phyloP scores from a whole-genome alignment of 2,797 vertebrate genomes.

The Hemitrygon akajei region DNA sequence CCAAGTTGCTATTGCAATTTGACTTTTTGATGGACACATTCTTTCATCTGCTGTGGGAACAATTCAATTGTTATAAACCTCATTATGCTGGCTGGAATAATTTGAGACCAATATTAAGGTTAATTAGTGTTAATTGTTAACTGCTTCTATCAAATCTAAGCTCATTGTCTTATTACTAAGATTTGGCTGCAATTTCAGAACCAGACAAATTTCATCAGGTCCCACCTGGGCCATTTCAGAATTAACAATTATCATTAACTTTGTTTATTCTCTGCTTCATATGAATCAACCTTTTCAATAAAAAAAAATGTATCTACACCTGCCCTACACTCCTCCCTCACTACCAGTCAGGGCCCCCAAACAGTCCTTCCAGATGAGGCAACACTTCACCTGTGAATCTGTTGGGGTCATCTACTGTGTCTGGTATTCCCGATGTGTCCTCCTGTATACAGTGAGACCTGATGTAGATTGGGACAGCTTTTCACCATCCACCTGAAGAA shows the following conservation, averaged over 20 bases:
- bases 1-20: background rate
- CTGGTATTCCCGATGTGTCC: too few species aligned
- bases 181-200: background rate
- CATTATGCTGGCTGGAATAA: background rate
- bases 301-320: too few species aligned
- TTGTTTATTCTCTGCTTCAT: background rate
- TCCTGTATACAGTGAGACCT: too few species aligned
- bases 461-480: too few species aligned
- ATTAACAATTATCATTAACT: background rate
- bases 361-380: too few species aligned
- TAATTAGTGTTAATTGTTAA: conserved; percentile 34
- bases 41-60: background rate
- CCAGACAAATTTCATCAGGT: background rate
- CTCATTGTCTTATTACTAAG: background rate
- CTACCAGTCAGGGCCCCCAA: too few species aligned
- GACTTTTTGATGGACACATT: background rate
- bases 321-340: too few species aligned
- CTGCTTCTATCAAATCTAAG: background rate
- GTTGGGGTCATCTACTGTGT: too few species aligned
- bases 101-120: background rate
- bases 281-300: background rate
- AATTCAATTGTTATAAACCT: background rate
- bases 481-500: too few species aligned
- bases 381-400: too few species aligned
- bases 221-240: background rate